These are phyloP conservation scores for Cinclus cinclus DNA, from an alignment of 2,113 vertebrate species.

Conservation along the genomic window DNA sequence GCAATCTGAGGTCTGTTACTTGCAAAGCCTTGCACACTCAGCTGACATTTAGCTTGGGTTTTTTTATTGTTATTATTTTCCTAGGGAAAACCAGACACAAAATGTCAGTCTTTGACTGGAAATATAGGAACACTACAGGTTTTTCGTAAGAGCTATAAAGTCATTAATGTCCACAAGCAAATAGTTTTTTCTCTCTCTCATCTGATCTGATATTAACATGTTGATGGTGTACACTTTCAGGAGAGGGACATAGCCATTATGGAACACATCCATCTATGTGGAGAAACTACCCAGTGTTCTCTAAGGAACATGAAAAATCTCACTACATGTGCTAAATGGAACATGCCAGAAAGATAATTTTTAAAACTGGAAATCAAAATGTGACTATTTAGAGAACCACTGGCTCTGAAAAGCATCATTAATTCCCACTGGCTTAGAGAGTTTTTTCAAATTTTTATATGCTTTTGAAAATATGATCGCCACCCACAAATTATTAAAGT, in stretches of 20 bases:
- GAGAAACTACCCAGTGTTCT: neutral
- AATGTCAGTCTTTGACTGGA: neutral
- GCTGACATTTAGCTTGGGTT: neutral
- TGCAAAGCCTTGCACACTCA: neutral
- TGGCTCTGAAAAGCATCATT: neutral
- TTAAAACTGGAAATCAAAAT: neutral
- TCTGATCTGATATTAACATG: neutral
- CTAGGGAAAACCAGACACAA: neutral
- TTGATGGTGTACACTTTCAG: neutral
- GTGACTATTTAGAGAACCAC: neutral
- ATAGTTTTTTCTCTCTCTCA: neutral
- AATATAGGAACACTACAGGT: neutral
- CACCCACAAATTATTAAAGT: neutral
- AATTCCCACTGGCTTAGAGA: neutral
- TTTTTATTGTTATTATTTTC: neutral
- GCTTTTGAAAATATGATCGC: neutral
- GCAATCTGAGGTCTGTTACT: neutral
- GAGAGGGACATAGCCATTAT: neutral
- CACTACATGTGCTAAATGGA: fast-evolving
- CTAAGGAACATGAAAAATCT: neutral
- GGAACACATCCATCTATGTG: neutral
- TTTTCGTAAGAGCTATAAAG: neutral
- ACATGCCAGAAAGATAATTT: neutral
- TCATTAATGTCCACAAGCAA: neutral
- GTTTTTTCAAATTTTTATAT: neutral